These are phyloP conservation scores for Lampropteryx suffumata DNA, from an alignment of 2,888 invertebrate species.

Conservation along the genomic window DNA sequence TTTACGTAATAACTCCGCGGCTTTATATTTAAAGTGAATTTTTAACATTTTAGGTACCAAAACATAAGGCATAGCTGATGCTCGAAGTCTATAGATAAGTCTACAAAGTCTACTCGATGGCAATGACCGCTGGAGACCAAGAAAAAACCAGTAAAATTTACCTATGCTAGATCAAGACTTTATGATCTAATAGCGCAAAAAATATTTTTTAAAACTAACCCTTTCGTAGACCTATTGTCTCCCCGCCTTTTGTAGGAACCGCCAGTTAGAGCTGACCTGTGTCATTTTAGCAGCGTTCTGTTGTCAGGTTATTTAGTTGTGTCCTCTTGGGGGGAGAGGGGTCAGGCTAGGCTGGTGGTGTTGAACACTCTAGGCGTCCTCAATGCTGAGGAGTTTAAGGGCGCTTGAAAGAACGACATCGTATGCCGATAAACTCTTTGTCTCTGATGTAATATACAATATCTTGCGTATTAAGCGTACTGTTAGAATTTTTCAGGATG, in stretches of 20 bases:
- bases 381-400: conserved; percentile 14
- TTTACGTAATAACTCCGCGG: too few relatives aligned
- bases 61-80: too few relatives aligned
- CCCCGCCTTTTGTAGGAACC: conserved; percentile 14
- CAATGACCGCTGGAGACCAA: too few relatives aligned
- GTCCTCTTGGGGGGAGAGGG: conserved; percentile 1
- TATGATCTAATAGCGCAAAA: conserved; percentile 11
- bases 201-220: conserved; percentile 13
- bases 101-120: too few relatives aligned
- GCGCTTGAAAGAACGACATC: conserved; percentile 18
- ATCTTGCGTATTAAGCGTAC: too few relatives aligned
- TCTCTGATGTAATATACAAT: conserved; percentile 4
- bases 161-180: too few relatives aligned
- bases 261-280: conserved; percentile 13
- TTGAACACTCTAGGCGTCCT: conserved; percentile 15
- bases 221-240: conserved; percentile 23
- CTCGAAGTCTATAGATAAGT: too few relatives aligned
- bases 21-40: too few relatives aligned
- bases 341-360: conserved; percentile 12
- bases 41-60: too few relatives aligned
- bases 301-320: conserved; percentile 17
- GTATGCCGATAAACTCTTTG: conserved; percentile 25
- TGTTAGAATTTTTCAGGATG: too few relatives aligned
- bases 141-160: too few relatives aligned
- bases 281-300: conserved; percentile 7